Conservation (phyloP, 2,888 invertebrate genomes). For the Apotomis turbidana region DNA sequence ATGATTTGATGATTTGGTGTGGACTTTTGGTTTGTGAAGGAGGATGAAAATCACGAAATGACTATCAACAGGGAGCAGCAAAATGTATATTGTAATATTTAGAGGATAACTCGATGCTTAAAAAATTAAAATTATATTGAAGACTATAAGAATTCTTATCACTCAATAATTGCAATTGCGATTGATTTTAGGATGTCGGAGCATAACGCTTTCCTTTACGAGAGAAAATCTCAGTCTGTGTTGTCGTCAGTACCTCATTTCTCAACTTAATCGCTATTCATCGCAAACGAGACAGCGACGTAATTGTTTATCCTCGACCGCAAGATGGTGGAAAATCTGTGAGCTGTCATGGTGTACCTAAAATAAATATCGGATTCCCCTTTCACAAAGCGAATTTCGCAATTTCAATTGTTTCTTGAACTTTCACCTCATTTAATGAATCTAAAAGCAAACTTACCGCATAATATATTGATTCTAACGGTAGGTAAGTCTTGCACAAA, state of each 20-base stretch:
- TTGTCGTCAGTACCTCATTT: conserved; percentile 26
- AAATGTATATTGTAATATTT: no score
- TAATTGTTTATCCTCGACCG: conserved; percentile 44
- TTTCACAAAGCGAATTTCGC: conserved; percentile 24
- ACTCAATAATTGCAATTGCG: no score
- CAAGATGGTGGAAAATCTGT: conserved; percentile 27
- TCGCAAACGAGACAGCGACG: conserved; percentile 43
- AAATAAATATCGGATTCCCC: conserved; percentile 27
- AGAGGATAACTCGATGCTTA: no score
- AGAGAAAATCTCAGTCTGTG: neutral
- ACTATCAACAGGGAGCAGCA: no score
- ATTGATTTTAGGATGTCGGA: no score
- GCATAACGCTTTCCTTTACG: no score
- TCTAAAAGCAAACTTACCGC: neutral
- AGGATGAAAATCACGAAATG: no score
- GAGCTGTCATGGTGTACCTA: conserved; percentile 25
- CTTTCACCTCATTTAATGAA: conserved; percentile 21
- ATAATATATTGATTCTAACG: neutral
- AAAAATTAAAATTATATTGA: no score
- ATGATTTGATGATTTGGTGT: no score
- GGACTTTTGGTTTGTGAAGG: no score
- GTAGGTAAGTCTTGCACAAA: no score
- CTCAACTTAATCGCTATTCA: conserved; percentile 41
- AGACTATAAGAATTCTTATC: no score
- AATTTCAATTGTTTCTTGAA: conserved; percentile 27